A percentile compares a stretch with the other conserved stretches of the same genome.
These are phyloP conservation scores for Actenoides lindsayi DNA, from an alignment of 2,113 vertebrate genomes.

Conservation along the genomic window DNA sequence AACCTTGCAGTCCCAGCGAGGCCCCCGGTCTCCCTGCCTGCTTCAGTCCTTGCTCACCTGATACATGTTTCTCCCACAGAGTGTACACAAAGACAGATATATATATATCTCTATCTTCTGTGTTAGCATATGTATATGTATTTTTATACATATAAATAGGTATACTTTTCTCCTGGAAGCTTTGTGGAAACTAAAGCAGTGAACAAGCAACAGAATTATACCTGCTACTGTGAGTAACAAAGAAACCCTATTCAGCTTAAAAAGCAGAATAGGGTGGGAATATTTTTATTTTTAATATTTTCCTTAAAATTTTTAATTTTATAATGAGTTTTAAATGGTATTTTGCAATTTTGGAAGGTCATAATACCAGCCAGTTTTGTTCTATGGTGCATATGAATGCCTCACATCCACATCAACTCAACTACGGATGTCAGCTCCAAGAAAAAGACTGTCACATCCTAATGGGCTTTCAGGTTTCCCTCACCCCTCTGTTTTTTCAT, in stretches of 20 bases:
- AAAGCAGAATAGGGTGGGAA: neutral
- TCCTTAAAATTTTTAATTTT: neutral
- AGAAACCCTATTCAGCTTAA: neutral
- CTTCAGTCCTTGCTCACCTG: neutral
- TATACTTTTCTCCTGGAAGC: neutral
- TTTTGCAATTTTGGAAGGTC: neutral
- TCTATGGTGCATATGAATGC: neutral
- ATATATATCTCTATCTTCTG: neutral
- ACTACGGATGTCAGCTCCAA: neutral
- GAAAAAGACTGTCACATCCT: neutral
- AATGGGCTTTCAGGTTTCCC: neutral
- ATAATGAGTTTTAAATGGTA: neutral
- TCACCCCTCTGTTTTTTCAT: neutral
- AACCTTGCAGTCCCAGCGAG: neutral
- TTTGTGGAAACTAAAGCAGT: neutral
- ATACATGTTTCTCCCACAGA: neutral
- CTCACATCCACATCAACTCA: neutral
- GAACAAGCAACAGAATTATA: neutral
- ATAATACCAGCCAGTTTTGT: neutral
- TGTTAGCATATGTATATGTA: neutral
- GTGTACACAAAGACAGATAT: neutral
- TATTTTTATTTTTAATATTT: neutral
- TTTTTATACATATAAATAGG: neutral
- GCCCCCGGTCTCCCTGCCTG: neutral
- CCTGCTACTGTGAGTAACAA: neutral